Base-by-base conservation (phyloP, 2,113 vertebrate genomes). In the Rhizomys pruinosus region DNA sequence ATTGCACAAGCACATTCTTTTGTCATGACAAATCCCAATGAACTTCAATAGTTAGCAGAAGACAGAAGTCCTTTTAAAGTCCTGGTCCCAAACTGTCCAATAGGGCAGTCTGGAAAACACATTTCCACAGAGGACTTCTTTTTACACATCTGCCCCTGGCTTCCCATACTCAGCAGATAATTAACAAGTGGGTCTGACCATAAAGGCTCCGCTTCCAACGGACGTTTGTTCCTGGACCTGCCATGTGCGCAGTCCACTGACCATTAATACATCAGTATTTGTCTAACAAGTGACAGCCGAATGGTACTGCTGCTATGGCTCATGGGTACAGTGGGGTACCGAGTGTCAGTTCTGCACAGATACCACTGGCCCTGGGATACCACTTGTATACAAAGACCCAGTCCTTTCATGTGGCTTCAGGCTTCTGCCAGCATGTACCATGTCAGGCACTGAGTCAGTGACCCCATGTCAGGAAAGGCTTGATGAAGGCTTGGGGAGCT, bases 71-170 rank as follows among this genome's bases (percentile, higher is more conserved):
- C 39, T 71, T 92, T 95, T 87, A 72, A 95, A 89, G 63, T 39
- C 61, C 78, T 47, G 47, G 87, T 94, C 95, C 44, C 7, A 91
- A 95, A 96, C n/a, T 91, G 59, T 90, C 64, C 77, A 93, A 86
- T 22, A 15, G 68, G 79, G 94, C n/a, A 89, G 29, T 73, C 92
- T 69, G 68, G 44, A 93, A 82, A 87, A 80, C 4, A 55, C 22
- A 68, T 77, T 93, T 96, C 76, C 72, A n/a, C 13, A 89, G 44
- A 92, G 15, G 39, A 76, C 37, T 92, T 87, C 17, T 78, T 97
- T 93, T 91, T 87, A 91, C 42, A 96, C 89, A 90, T 92, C 78
- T 88, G 61, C 78, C 47, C 84, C n/a, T 47, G 85, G 66, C 47
- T 77, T 89, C 87, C 93, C 73, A 44, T 55, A 52, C 69, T 92